Percentiles rank a stretch among this genome's conserved stretches.
phyloP scores from a whole-genome alignment of 2,113 vertebrate species.

The Hippocampus comes region DNA sequence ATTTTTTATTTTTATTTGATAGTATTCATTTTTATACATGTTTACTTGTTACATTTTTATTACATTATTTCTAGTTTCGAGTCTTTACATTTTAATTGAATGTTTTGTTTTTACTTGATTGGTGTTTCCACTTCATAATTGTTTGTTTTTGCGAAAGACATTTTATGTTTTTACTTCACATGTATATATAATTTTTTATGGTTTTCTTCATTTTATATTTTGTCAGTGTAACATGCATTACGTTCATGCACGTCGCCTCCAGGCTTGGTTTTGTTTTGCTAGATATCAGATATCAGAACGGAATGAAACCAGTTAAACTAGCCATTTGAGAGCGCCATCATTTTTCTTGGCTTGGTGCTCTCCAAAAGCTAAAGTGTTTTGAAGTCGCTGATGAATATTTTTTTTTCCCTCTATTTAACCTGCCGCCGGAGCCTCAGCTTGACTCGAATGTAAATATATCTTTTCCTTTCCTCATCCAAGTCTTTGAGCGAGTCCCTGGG shows the following conservation, averaged over 20 bases:
- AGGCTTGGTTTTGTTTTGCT: slow-evolving; percentile 33
- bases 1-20: no score
- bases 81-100: background rate
- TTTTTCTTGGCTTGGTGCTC: slow-evolving; percentile 1
- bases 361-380: slow-evolving; percentile 13
- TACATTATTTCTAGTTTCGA: no score
- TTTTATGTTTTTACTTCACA: background rate
- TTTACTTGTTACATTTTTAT: no score
- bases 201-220: background rate
- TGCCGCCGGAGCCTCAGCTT: slow-evolving; percentile 12
- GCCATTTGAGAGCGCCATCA: background rate
- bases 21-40: no score
- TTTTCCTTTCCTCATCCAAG: slow-evolving; percentile 30
- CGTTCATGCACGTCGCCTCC: slow-evolving; percentile 46
- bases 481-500: slow-evolving; percentile 43
- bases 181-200: background rate
- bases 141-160: background rate
- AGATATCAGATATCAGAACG: slow-evolving; percentile 13
- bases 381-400: slow-evolving; percentile 27
- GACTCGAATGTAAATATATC: slow-evolving; percentile 42
- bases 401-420: slow-evolving; percentile 4
- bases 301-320: background rate
- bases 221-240: background rate
- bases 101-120: background rate
- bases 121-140: background rate